Evolutionary conservation across 2,113 vertebrate species (phyloP).

Genomic region (Planiliza haematocheilus): DNA sequence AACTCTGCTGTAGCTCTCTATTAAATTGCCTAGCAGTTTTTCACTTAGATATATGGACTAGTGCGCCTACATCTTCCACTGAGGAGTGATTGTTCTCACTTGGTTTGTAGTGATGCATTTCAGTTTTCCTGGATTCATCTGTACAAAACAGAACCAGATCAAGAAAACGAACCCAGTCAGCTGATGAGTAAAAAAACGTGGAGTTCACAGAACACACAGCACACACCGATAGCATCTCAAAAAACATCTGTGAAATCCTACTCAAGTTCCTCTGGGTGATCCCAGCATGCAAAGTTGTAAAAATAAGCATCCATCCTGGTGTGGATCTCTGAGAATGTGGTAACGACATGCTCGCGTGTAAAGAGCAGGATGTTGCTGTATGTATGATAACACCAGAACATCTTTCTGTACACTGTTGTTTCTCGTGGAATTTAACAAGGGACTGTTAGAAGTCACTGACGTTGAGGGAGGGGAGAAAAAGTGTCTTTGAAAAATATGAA

Average conservation of each 20-base stretch:
- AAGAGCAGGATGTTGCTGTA: neutral
- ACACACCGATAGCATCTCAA: neutral
- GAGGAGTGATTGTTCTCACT: no score
- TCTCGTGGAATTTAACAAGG: conserved; percentile 22
- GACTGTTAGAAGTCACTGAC: conserved; percentile 8
- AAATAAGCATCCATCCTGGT: conserved; percentile 1
- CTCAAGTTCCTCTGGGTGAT: neutral
- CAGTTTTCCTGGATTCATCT: no score
- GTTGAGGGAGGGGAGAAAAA: neutral
- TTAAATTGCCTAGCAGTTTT: no score
- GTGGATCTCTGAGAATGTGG: conserved; percentile 4
- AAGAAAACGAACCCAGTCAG: no score
- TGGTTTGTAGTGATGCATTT: no score
- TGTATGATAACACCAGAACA: neutral
- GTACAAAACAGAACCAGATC: no score
- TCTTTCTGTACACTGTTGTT: conserved; percentile 10
- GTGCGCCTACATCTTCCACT: no score
- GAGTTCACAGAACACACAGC: neutral
- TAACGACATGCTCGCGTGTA: neutral
- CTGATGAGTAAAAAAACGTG: neutral
- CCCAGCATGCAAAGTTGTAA: neutral
- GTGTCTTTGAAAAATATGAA: no score
- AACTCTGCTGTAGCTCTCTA: no score
- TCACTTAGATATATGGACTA: no score
- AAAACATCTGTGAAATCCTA: neutral